phyloP scores from a whole-genome alignment of 2,113 vertebrate genomes.

The Catharus minimus region DNA sequence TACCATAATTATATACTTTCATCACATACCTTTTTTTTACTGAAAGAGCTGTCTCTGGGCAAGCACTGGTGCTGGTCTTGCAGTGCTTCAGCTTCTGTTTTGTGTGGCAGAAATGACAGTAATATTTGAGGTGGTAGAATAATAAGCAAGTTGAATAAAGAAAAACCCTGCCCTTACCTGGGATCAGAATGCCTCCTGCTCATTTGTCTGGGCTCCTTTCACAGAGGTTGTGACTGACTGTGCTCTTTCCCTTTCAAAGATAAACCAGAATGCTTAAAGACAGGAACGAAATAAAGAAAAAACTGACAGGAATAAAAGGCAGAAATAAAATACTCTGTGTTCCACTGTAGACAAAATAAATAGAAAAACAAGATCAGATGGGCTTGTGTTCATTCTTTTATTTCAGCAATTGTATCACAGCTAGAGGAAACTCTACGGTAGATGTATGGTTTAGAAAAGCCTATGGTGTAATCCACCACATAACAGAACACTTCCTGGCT shows the following conservation, averaged over 20 bases:
- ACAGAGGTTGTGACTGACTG: neutral
- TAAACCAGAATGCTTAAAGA: neutral
- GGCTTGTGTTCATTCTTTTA: neutral
- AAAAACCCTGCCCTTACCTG: neutral
- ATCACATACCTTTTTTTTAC: neutral
- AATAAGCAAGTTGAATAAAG: neutral
- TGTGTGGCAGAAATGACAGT: neutral
- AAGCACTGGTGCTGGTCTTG: neutral
- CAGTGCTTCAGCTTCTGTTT: neutral
- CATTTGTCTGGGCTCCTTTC: neutral
- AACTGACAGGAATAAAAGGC: neutral
- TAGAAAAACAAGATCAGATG: neutral
- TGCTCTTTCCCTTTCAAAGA: neutral
- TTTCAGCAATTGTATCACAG: neutral
- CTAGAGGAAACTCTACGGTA: neutral
- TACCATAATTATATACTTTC: neutral
- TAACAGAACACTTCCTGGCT: rapidly evolving
- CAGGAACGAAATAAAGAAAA: neutral
- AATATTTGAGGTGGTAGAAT: neutral
- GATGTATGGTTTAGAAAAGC: neutral
- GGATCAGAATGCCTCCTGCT: neutral
- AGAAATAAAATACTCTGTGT: neutral
- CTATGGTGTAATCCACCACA: neutral
- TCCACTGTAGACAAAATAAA: neutral
- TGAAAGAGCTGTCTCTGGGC: neutral